Evolutionary conservation across 2,797 vertebrate genomes (phyloP), one percentile per base, ranked within the genome.

Genomic region (Phoeniculus purpureus): DNA sequence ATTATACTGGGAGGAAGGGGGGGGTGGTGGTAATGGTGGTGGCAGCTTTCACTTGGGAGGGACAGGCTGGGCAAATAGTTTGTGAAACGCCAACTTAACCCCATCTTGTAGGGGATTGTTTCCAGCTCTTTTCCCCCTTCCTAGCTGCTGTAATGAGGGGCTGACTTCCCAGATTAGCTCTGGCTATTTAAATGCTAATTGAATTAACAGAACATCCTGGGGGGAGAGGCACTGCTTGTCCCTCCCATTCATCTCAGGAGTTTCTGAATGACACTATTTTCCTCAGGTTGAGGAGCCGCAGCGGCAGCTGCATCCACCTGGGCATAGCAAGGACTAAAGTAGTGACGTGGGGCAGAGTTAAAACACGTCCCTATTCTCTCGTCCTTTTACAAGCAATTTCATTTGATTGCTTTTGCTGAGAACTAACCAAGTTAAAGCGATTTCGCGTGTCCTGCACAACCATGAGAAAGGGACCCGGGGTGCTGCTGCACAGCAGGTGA

Each of bases 111-210:
- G 85, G 80, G 93, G 66, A 94, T 93, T 95, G 94, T 94, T 85
- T 81, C 23, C 77, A 12, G 62, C 92, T 92, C 85, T 70, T 94
- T 89, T 3, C 81, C 89, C 87, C 85, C 25, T 94, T 91, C 93
- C 89, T 91, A 78, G 80, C 94, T 94, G 87, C 92, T 95, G 82
- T 94, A 94, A 96, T 95, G 95, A 96, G 92, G 86, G 78, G 47
- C 92, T 94, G 88, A 96, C 94, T 96, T 94, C 91, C 89, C 85
- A 92, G 91, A 96, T 94, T 94, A 94, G 92, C 87, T 78, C 79
- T 73, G 93, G 66, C 93, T 89, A 96, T 95, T 96, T 83, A 93
- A 81, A 94, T 95, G 93, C 93, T 91, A 94, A 95, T 96, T 93
- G 94, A 96, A 96, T 96, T 94, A 94, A 94, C 82, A 95, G 94